A percentile compares a stretch with the other conserved stretches of the same genome.
phyloP scores from a whole-genome alignment of 92 coral and sea anemone species.

The Parazoanthus atlanticus region DNA sequence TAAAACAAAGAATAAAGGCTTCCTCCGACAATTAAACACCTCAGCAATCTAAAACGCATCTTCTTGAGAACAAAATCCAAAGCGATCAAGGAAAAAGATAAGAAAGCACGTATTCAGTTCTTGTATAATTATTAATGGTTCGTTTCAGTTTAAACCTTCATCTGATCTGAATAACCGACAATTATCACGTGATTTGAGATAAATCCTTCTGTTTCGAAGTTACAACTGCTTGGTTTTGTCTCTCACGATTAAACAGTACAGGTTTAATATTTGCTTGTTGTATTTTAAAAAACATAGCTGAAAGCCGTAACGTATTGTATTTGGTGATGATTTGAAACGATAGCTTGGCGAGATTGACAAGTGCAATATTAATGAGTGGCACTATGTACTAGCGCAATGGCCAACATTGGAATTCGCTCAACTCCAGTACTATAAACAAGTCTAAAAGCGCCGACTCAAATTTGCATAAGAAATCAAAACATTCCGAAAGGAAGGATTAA shows the following conservation, averaged over 20 bases:
- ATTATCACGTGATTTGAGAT: not conserved
- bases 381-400: not conserved
- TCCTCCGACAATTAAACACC: not conserved
- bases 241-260: not conserved
- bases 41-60: not conserved
- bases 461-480: conserved; percentile 50
- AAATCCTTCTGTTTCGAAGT: not conserved
- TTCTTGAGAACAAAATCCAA: conserved; percentile 22
- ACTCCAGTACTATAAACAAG: conserved; percentile 28
- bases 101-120: not conserved
- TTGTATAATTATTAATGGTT: not conserved
- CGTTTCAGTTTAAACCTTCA: not conserved
- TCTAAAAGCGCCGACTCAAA: conserved; percentile 29
- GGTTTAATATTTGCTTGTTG: not conserved
- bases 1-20: not conserved
- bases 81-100: conserved; percentile 9
- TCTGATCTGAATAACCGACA: not conserved
- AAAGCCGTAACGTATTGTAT: conserved; percentile 5
- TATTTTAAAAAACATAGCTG: not conserved
- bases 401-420: conserved; percentile 38
- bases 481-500: conserved; percentile 34
- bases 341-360: conserved; percentile 17
- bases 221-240: not conserved
- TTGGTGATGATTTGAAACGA: conserved; percentile 7
- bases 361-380: not conserved